Percentiles rank a stretch among this genome's conserved stretches.
phyloP scores from a whole-genome alignment of 1,140 invertebrate species.

The Apis laboriosa region DNA sequence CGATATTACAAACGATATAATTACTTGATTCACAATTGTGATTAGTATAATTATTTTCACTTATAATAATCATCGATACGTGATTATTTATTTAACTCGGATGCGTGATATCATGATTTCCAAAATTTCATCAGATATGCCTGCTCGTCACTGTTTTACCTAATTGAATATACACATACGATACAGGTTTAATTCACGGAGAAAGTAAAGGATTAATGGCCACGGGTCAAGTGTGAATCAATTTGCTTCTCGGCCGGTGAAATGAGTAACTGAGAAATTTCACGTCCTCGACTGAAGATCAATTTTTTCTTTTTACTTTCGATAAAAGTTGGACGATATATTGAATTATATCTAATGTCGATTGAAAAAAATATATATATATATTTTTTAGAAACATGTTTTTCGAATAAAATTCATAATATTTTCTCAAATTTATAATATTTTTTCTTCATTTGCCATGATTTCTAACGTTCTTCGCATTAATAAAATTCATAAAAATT shows the following conservation, averaged over 20 bases:
- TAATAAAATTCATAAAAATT: too few relatives aligned
- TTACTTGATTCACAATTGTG: too few relatives aligned
- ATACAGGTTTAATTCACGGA: slow-evolving; percentile 50
- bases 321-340: neutral
- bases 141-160: neutral
- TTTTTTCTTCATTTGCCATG: too few relatives aligned
- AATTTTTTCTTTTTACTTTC: neutral
- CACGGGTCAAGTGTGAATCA: neutral
- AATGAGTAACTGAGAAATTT: slow-evolving; percentile 36
- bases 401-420: too few relatives aligned
- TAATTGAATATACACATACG: neutral
- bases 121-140: slow-evolving; percentile 29
- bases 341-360: too few relatives aligned
- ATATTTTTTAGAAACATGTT: too few relatives aligned
- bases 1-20: too few relatives aligned
- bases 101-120: slow-evolving; percentile 4
- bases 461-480: too few relatives aligned
- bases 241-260: neutral
- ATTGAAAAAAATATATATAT: too few relatives aligned
- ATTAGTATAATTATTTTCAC: too few relatives aligned
- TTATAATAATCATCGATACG: too few relatives aligned
- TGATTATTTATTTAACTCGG: neutral
- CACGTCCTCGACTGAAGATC: neutral
- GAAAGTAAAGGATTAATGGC: slow-evolving; percentile 56
- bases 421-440: too few relatives aligned